Percentiles rank a stretch among this genome's conserved stretches.
Conservation (phyloP, 2,113 vertebrate genomes). For the Indri indri region DNA sequence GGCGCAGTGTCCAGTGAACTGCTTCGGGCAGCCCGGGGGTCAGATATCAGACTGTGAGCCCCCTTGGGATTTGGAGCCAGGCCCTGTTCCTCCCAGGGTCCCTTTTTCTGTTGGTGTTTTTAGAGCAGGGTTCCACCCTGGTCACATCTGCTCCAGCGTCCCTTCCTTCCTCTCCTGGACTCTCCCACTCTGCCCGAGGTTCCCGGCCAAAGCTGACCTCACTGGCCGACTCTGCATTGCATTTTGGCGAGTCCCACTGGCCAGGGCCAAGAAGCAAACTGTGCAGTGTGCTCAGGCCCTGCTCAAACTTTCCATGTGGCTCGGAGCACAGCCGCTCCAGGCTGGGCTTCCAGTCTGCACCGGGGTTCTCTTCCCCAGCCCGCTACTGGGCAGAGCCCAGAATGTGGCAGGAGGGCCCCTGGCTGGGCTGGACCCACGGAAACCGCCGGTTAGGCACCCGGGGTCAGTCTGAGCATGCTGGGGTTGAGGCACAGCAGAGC, state of each 20-base stretch:
- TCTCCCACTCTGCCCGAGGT: background rate
- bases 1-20: background rate
- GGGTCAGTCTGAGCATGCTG: background rate
- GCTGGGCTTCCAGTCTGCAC: background rate
- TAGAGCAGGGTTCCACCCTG: background rate
- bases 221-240: background rate
- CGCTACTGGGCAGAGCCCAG: background rate
- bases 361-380: background rate
- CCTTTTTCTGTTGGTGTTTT: background rate
- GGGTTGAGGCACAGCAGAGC: background rate
- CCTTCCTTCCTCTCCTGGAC: conserved; percentile 3
- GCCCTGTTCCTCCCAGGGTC: background rate
- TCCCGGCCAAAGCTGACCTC: conserved; percentile 56
- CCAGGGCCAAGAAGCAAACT: conserved; percentile 20
- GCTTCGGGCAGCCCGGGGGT: fast-evolving
- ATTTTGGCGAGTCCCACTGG: background rate
- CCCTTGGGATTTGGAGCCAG: background rate
- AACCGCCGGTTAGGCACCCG: background rate
- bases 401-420: background rate
- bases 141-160: background rate
- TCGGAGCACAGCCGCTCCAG: background rate
- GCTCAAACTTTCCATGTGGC: conserved; percentile 34
- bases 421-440: background rate
- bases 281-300: background rate
- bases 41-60: background rate